Base-by-base conservation (phyloP, 2,797 vertebrate species). In the Nothura maculosa region DNA sequence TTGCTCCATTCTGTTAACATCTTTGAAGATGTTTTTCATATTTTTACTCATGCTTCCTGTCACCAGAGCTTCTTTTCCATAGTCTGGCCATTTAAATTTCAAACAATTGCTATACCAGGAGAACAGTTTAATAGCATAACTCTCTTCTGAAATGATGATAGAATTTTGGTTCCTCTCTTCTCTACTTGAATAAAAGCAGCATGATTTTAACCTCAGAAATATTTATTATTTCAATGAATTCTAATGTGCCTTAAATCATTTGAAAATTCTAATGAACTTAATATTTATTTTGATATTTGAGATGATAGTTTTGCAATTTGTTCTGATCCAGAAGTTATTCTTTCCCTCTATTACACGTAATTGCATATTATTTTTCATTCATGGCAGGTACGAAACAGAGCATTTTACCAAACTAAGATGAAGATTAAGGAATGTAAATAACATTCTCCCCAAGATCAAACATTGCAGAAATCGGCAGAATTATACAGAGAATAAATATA, bases 261-360 rank as follows among this genome's bases (percentile, higher is more conserved):
- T 84, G 43, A 9, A 30, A 75, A 72, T 90, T 54, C 2, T 90
- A 90, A 88, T 63, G 20, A 84, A 61, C 12, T 67, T 86, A 93
- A 90, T 92, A 85, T 80, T 91, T 93, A 76, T 94, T 92, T 90
- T 90, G 36, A 52, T 94, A 83, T 88, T 90, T 84, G 76, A 76
- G 43, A 67, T 67, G 17, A 69, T 76, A 81, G 6, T 5, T 81
- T 88, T 88, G 47, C 67, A 89, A 67, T 76, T 28, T 87, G 47
- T 61, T 79, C 32, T 92, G 80, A 94, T 92, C 70, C 89, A 88
- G 70, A 95, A 86, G 36, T 21, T 86, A 36, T 68, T 87, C 27
- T 91, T 93, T 86, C 32, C 43, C 8, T 55, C 76, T 89, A 25
- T 92, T 75, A 68, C 8, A 69, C 14, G 52, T 80, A 94, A 89